Percentiles rank a stretch among this genome's conserved stretches.
Conservation (phyloP, 2,888 invertebrate species). For the Octodonta nipae region DNA sequence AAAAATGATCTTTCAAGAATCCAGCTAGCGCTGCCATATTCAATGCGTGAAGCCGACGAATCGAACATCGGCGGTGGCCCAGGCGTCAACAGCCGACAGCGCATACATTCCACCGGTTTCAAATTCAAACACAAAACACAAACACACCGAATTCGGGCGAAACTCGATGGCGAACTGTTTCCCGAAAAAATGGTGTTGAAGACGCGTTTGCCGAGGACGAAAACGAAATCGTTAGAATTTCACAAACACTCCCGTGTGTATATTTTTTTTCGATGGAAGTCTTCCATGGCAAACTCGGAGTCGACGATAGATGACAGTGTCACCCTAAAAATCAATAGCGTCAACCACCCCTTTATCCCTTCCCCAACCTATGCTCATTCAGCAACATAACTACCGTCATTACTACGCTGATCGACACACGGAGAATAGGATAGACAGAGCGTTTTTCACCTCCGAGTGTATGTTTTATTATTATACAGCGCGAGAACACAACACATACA, state of each 20-base stretch:
- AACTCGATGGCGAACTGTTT: conserved; percentile 4
- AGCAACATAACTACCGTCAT: conserved; percentile 30
- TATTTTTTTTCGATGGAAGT: conserved; percentile 39
- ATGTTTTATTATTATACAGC: too few relatives aligned
- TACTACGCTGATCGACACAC: conserved; percentile 22
- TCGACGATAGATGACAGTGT: conserved; percentile 48
- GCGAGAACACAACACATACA: too few relatives aligned
- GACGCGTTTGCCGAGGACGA: background rate
- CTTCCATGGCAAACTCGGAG: conserved; percentile 39
- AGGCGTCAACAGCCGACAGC: conserved; percentile 28
- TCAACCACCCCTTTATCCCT: conserved; percentile 39
- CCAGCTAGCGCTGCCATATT: conserved; percentile 41
- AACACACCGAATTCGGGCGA: conserved; percentile 17
- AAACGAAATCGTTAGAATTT: conserved; percentile 18
- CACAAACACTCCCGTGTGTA: conserved; percentile 27
- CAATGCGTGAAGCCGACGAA: conserved; percentile 34
- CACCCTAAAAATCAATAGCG: conserved; percentile 55
- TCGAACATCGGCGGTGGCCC: conserved; percentile 29
- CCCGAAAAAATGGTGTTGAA: conserved; percentile 9
- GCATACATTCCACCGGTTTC: conserved; percentile 35
- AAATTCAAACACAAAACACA: conserved; percentile 30
- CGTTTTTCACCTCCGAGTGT: conserved; percentile 12
- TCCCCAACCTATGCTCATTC: conserved; percentile 35
- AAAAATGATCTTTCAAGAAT: conserved; percentile 38
- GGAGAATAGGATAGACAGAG: conserved; percentile 18